A percentile compares a stretch with the other conserved stretches of the same genome.
Evolutionary conservation across 2,113 vertebrate genomes (phyloP).

Genomic region (Amphiprion ocellaris): DNA sequence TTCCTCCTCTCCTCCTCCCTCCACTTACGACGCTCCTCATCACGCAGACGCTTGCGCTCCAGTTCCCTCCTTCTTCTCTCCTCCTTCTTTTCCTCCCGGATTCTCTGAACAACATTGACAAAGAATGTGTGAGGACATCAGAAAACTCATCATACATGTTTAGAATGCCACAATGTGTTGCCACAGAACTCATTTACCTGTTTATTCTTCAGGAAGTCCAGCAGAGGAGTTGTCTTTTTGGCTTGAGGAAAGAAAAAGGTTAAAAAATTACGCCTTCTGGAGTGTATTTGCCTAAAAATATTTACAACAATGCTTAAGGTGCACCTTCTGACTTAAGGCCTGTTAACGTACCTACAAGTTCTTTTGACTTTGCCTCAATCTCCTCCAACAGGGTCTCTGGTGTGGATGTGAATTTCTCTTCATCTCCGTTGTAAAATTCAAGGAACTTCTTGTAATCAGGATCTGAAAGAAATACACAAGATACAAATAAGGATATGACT

Average conservation of each 20-base stretch:
- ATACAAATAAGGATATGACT: background rate
- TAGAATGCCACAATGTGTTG: background rate
- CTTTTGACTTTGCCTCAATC: conserved; percentile 97
- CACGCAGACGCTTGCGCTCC: conserved; percentile 94
- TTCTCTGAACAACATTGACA: conserved; percentile 83
- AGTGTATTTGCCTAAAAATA: background rate
- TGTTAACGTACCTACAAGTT: conserved; percentile 90
- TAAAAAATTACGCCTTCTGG: background rate
- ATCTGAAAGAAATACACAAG: conserved; percentile 82
- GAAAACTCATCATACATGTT: background rate
- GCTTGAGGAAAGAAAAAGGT: conserved; percentile 79
- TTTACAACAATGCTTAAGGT: background rate
- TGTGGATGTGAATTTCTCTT: conserved; percentile 95
- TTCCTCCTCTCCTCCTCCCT: conserved; percentile 96
- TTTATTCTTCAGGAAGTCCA: conserved; percentile 99
- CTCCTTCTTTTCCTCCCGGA: conserved; percentile 98
- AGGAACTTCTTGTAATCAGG: conserved; percentile 97
- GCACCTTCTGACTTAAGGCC: background rate
- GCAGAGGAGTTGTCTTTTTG: conserved; percentile 96
- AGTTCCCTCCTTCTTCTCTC: conserved; percentile 94
- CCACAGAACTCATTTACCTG: conserved; percentile 87
- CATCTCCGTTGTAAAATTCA: conserved; percentile 94
- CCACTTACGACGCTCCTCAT: conserved; percentile 98
- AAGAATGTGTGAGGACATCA: background rate
- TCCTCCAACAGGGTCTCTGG: conserved; percentile 97